Conservation (phyloP, 2,888 invertebrate genomes). For the Diplolepis rosae region DNA sequence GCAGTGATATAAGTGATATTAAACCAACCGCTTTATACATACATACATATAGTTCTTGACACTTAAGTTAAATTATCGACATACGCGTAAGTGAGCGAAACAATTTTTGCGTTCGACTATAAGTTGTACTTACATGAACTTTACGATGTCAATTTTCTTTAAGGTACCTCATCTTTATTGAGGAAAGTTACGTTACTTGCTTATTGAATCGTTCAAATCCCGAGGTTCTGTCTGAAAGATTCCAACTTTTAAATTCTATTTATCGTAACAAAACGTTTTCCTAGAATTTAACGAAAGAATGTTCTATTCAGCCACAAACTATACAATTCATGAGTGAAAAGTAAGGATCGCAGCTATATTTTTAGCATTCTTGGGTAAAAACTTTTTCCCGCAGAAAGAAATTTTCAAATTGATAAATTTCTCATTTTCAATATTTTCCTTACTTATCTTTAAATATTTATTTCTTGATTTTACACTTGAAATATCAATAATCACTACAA, state of each 20-base stretch:
- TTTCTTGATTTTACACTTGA: too few relatives aligned
- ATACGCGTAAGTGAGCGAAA: neutral
- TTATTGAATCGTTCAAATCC: neutral
- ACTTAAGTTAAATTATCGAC: constrained; percentile 3
- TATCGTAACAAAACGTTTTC: neutral
- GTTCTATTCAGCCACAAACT: too few relatives aligned
- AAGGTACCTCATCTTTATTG: constrained; percentile 4
- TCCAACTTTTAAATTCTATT: neutral
- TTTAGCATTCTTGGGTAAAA: too few relatives aligned
- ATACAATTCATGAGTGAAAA: too few relatives aligned
- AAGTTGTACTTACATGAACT: constrained; percentile 12
- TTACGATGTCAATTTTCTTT: constrained; percentile 24
- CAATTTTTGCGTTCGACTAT: neutral
- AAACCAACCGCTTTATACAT: neutral
- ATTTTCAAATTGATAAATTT: too few relatives aligned
- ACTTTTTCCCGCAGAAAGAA: too few relatives aligned
- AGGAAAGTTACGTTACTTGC: neutral
- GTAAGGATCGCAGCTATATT: too few relatives aligned
- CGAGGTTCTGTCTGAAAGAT: neutral
- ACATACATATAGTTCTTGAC: too few relatives aligned
- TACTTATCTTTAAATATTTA: too few relatives aligned
- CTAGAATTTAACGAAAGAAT: neutral
- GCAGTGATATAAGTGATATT: neutral
- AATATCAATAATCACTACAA: too few relatives aligned
- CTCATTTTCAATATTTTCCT: too few relatives aligned